A percentile compares a stretch with the other conserved stretches of the same genome.
phyloP scores from a whole-genome alignment of 2,113 vertebrate species.

The Manacus vitellinus region DNA sequence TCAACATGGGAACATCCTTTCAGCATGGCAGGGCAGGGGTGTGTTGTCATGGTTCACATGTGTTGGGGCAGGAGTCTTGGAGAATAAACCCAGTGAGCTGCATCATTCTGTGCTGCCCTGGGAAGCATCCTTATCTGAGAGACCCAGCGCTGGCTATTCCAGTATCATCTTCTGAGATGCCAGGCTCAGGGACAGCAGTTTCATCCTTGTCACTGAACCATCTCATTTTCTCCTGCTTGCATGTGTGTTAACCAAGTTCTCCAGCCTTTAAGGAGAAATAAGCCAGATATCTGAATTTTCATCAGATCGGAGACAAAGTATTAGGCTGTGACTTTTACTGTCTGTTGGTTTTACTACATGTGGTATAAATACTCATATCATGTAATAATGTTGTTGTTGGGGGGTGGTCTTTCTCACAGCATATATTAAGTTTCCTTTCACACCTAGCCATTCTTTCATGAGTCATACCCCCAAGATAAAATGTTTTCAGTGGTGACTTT shows the following conservation, averaged over 20 bases:
- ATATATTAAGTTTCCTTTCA: background rate
- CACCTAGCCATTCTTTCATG: background rate
- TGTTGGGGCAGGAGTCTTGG: background rate
- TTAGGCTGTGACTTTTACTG: background rate
- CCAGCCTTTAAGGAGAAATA: background rate
- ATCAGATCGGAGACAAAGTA: background rate
- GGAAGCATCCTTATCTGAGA: background rate
- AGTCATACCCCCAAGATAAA: slow-evolving; percentile 9
- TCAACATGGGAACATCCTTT: background rate
- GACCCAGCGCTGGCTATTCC: rapidly evolving
- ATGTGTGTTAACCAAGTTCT: background rate
- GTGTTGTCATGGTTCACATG: rapidly evolving
- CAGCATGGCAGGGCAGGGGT: background rate
- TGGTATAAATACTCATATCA: background rate
- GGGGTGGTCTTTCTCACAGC: background rate
- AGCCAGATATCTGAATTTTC: background rate
- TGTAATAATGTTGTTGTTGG: background rate
- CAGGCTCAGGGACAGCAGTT: background rate
- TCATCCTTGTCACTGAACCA: background rate
- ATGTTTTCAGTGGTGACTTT: background rate
- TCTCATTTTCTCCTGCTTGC: background rate
- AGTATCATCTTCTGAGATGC: background rate
- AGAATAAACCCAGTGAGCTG: background rate
- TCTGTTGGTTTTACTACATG: background rate
- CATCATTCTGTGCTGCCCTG: background rate